A percentile compares a stretch with the other conserved stretches of the same genome.
These are phyloP conservation scores for Ceratosolen fusciceps DNA, from an alignment of 1,140 invertebrate species.

Conservation along the genomic window DNA sequence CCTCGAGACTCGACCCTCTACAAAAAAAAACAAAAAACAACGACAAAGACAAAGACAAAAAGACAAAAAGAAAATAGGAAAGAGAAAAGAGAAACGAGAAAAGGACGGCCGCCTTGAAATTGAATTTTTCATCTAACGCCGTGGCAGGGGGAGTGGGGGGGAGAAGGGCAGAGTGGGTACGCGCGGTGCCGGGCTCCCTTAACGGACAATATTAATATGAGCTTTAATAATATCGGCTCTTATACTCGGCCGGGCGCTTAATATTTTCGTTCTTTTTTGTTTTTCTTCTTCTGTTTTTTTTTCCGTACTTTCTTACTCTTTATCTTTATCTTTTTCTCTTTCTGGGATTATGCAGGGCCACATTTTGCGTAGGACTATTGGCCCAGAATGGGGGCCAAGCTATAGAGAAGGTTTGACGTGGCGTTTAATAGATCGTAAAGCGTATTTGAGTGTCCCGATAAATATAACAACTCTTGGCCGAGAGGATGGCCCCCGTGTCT, in stretches of 20 bases:
- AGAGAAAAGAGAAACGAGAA: no score
- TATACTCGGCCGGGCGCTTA: neutral
- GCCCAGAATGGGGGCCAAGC: slow-evolving; percentile 49
- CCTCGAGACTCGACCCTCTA: no score
- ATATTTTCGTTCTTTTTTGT: neutral
- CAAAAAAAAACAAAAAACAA: no score
- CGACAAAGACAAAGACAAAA: no score
- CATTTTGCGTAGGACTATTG: slow-evolving; percentile 52
- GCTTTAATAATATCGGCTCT: slow-evolving; percentile 19
- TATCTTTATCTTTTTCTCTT: no score
- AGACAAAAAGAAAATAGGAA: no score
- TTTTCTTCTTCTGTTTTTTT: neutral
- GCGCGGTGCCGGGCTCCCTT: no score
- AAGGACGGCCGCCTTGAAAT: no score
- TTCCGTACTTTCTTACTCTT: neutral
- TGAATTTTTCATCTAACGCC: no score
- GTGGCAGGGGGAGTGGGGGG: no score
- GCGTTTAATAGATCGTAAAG: slow-evolving; percentile 71
- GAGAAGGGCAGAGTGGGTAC: no score
- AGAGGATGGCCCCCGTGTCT: slow-evolving; percentile 49
- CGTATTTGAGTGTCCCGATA: slow-evolving; percentile 70
- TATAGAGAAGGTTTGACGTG: slow-evolving; percentile 61
- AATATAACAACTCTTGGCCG: slow-evolving; percentile 69
- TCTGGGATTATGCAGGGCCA: slow-evolving; percentile 4
- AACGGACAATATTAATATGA: no score